Base-by-base conservation (phyloP, 2,888 invertebrate genomes). In the Leucophenga montana region DNA sequence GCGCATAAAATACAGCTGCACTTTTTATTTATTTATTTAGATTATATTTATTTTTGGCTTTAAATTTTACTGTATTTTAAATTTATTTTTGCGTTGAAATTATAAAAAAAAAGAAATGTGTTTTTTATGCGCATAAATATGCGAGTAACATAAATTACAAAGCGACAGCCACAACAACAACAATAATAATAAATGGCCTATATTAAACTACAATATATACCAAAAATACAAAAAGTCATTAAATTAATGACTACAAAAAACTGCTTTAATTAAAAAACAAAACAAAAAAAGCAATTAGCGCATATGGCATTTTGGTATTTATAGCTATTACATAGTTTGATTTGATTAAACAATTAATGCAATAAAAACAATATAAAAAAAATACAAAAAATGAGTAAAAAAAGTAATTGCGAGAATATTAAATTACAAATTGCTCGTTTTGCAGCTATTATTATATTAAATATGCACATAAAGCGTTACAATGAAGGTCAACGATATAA, bases 1-100 rank as follows among this genome's bases (percentile, higher is more conserved):
- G 82, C 75, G 79, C 83, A 81, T 81, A 39, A 39, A 77, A 73
- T 80, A 77, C 80, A 74, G 79, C 78, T 76, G 78, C 71, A 72
- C 68, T 64, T 64, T 18, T 44, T 44, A n/a, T 22, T 59, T 44
- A 39, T 61, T 56, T 56, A 14, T 22, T 56, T 57, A 6, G 27
- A 11, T n/a, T n/a, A n/a, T 57, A 14, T 57, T 57, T 57, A 57
- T 27, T 57, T 57, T 50, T 50, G 27, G 27, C 27, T 39, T 11
- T 39, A 39, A 39, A 39, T 39, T 8, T 11, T 39, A 5, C 39
- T 1, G 11, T 39, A 11, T 8, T 39, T 39, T 39, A 39, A n/a
- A 50, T 50, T 18, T 16, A 50, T 50, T n/a, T 50, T 16, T 18
- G 16, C 50, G 50, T 8, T n/a, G 4, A 18, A 50, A 48, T n/a